Evolutionary conservation across 2,797 vertebrate genomes (phyloP), one percentile per base, ranked within the genome.

Genomic region (Streptopelia turtur): DNA sequence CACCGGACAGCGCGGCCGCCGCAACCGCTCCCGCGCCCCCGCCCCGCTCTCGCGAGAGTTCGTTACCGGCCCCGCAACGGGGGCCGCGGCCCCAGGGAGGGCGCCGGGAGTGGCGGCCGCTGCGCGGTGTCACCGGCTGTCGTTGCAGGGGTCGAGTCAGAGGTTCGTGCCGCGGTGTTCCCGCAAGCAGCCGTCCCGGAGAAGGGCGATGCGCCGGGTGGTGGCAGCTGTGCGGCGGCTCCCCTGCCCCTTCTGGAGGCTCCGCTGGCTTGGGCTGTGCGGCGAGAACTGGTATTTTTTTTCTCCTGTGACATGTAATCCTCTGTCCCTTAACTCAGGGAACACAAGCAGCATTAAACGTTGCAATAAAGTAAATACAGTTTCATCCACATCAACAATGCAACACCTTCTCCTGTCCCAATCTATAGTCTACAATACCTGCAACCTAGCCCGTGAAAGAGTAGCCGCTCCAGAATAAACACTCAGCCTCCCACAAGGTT

Each of bases 401-500:
- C 53, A 55, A 14, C 25, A 22, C 13, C 39, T 39, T 6, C 5
- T 30, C 43, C 43, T 45, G 30, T 21, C 28, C 37, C 5, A 5
- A 9, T 25, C 28, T 52, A 4, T 18, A 70, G 61, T 10, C 56
- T 41, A 25, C 43, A 17, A 10, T 22, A 13, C 4, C 16, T 23
- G 9, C n/a, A 25, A 10, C 11, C 31, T 37, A 37, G 35, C 31
- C 43, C 0, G 3, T 13, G 6, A 30, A 22, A 53, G 25, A 63
- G 21, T 6, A 30, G 30, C 61, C 6, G 2, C 35, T 22, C 25
- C 28, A 25, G 24, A 33, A 33, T 3, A 7, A 52, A 10, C 6
- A 2, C 28, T 47, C 24, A 8, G 17, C 22, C 3, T 21, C 15
- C 53, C 8, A 9, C 18, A 15, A 23, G 11, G 6, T 0, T 47